Percentiles rank a stretch among this genome's conserved stretches.
These are phyloP conservation scores for Epicampocera succincta DNA, from an alignment of 2,888 invertebrate species.

Conservation along the genomic window DNA sequence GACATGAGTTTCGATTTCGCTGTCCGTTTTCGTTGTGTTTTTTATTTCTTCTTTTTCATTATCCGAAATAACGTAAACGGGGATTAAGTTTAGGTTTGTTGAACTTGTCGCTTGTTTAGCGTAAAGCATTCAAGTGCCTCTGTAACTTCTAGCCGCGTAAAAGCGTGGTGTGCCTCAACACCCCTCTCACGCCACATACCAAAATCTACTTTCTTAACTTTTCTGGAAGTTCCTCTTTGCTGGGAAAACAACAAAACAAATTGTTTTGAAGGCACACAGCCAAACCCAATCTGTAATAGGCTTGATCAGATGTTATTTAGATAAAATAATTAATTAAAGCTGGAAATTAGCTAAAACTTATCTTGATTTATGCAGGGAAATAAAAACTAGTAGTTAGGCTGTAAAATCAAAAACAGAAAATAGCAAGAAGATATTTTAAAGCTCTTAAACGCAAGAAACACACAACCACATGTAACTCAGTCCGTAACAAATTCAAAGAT, in stretches of 20 bases:
- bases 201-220: not conserved
- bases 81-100: no score
- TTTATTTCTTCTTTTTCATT: no score
- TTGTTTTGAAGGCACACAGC: conserved; percentile 4
- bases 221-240: not conserved
- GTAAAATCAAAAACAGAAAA: not conserved
- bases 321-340: conserved; percentile 80
- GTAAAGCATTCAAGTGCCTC: no score
- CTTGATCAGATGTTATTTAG: conserved; percentile 69
- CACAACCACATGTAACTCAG: not conserved
- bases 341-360: conserved; percentile 78
- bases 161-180: no score
- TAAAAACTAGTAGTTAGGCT: conserved; percentile 59
- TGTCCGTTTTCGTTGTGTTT: no score
- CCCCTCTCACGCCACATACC: not conserved
- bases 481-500: conserved; percentile 23
- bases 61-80: no score
- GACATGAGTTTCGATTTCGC: no score
- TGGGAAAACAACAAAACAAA: conserved; percentile 8
- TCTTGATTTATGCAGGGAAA: conserved; percentile 74
- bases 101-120: no score
- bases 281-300: conserved; percentile 42
- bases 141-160: no score
- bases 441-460: not conserved
- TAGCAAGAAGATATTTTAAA: not conserved